Evolutionary conservation across 2,113 vertebrate species (phyloP).

Genomic region (Nematolebias whitei): DNA sequence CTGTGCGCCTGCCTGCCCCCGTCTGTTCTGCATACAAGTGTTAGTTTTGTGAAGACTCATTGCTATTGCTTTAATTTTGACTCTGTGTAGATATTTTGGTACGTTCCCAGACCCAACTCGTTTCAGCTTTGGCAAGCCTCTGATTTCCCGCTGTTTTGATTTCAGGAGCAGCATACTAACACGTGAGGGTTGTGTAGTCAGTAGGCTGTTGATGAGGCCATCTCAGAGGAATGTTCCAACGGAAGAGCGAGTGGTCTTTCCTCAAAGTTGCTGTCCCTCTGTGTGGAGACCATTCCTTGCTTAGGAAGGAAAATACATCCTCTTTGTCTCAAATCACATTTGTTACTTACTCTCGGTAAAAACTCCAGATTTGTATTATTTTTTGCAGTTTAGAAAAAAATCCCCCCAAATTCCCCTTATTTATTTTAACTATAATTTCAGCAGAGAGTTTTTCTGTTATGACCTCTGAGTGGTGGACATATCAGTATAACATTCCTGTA

Average conservation of each 20-base stretch:
- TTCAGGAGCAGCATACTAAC: slow-evolving; percentile 22
- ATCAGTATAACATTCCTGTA: slow-evolving; percentile 29
- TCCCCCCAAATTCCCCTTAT: too few species aligned
- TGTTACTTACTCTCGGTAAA: not conserved
- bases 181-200: slow-evolving; percentile 31
- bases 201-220: slow-evolving; percentile 41
- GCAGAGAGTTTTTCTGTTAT: slow-evolving; percentile 10
- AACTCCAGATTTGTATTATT: not conserved
- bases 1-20: not conserved
- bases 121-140: slow-evolving; percentile 9
- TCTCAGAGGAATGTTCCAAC: slow-evolving; percentile 50
- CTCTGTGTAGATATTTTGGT: not conserved
- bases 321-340: not conserved
- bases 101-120: not conserved
- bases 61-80: not conserved
- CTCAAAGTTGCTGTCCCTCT: slow-evolving; percentile 20
- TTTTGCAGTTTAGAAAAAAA: not conserved
- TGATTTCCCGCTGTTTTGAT: slow-evolving; percentile 9
- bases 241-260: slow-evolving; percentile 22
- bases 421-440: not conserved
- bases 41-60: too few species aligned
- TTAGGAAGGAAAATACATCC: slow-evolving; percentile 13
- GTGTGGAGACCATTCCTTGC: slow-evolving; percentile 10
- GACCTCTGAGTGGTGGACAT: not conserved
- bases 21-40: not conserved